Evolutionary conservation across 1,140 invertebrate genomes (phyloP), one percentile per base, ranked within the genome.

Genomic region (Sitophilus oryzae): DNA sequence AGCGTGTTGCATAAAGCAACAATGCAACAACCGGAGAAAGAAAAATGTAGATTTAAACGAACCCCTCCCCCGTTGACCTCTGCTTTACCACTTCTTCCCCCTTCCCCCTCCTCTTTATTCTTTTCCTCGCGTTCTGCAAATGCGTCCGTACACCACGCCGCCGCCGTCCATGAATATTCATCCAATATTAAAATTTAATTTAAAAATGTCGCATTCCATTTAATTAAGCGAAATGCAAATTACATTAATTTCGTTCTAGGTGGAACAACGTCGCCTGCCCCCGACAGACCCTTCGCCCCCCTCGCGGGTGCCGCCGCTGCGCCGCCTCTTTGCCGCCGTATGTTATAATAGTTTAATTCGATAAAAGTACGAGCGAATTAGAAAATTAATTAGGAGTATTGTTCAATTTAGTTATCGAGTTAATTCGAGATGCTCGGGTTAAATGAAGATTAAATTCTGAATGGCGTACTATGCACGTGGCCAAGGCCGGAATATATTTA

Each of bases 351-450:
- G 35, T 50, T 50, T 50, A 50, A 50, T 40, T 50, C 30, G 14
- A 36, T 50, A 50, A 50, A 50, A 50, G 35, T 50, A 25, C n/a
- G 9, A 50, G 47, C 47, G 40, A 50, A 50, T 50, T 50, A 50
- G 47, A 30, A 38, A 50, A 50, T 50, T 50, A 50, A 50, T 50
- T 40, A 50, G 23, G 23, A 41, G 47, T 41, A 50, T 50, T 50
- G 47, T 50, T 50, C 47, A 40, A n/a, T 50, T 40, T 19, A 40
- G 20, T 50, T 50, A 50, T 50, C 19, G 40, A 50, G 36, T 50
- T 50, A 50, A 50, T 41, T 38, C 35, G 21, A 23, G 47, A 50
- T 30, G 47, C 35, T 41, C n/a, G 11, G 8, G 36, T 50, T 50
- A 50, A 40, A 50, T 38, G 44, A 18, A 35, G 23, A 46, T 46